Evolutionary conservation across 2,797 vertebrate genomes (phyloP).

Genomic region (Craterocephalus amniculus): DNA sequence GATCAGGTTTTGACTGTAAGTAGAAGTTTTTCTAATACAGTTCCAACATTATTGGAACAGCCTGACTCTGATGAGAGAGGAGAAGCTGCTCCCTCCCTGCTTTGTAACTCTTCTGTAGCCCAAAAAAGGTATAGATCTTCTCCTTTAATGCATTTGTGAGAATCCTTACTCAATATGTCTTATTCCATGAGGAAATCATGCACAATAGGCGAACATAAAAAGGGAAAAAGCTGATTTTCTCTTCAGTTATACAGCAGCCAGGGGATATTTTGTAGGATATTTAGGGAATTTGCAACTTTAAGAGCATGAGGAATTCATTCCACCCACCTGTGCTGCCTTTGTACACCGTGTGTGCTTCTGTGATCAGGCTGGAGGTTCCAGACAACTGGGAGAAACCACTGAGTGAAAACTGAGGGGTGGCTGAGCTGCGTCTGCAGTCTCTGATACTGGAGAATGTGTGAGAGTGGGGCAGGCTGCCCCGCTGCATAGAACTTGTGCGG

Average conservation of each 20-base stretch:
- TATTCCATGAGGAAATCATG: neutral
- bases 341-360: constrained; percentile 80
- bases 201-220: neutral
- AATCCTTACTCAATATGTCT: neutral
- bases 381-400: constrained; percentile 84
- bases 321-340: constrained; percentile 89
- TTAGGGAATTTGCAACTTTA: neutral
- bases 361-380: constrained; percentile 78
- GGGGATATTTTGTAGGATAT: neutral
- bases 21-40: neutral
- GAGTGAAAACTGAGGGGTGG: constrained; percentile 88
- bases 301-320: neutral
- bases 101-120: neutral
- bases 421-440: constrained; percentile 91
- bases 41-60: constrained; percentile 5
- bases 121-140: neutral
- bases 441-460: constrained; percentile 96
- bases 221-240: neutral
- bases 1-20: constrained; percentile 25
- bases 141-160: neutral
- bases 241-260: neutral
- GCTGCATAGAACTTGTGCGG: constrained; percentile 91
- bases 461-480: constrained; percentile 91
- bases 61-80: neutral
- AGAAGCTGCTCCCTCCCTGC: neutral